Conservation (phyloP, 1,140 invertebrate genomes). For the Frieseomelitta varia region DNA sequence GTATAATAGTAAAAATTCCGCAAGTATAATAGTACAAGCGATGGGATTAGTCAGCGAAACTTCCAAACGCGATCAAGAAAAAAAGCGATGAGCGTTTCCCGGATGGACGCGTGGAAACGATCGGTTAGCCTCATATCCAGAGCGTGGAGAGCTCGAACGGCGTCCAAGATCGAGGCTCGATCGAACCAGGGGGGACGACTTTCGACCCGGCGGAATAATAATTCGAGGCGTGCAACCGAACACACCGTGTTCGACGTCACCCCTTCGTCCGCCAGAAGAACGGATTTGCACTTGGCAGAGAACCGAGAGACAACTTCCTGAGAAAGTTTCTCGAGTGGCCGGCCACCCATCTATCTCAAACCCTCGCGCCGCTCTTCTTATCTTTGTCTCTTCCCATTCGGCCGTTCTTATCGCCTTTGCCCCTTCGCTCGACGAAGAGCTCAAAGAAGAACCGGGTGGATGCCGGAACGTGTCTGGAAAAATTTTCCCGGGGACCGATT, state of each 20-base stretch:
- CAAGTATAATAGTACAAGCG: too few relatives aligned
- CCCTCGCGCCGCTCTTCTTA: conserved; percentile 8
- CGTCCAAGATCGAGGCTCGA: conserved; percentile 2
- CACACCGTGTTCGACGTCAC: neutral
- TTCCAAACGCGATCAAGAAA: neutral
- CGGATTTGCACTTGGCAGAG: conserved; percentile 63
- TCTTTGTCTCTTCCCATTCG: conserved; percentile 27
- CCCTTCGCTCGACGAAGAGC: conserved; percentile 32
- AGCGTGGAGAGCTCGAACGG: neutral
- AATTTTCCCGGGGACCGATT: conserved; percentile 35
- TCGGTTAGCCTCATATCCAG: conserved; percentile 24
- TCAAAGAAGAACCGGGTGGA: conserved; percentile 54
- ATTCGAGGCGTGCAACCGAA: conserved; percentile 48
- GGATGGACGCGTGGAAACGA: neutral
- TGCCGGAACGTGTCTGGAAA: conserved; percentile 64
- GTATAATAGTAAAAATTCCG: too few relatives aligned
- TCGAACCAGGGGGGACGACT: conserved; percentile 15
- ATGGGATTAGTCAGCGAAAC: too few relatives aligned
- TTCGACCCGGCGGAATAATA: conserved; percentile 57
- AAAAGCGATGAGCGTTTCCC: neutral
- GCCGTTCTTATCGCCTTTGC: conserved; percentile 15
- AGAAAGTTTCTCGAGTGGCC: conserved; percentile 58
- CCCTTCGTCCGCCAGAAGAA: conserved; percentile 41
- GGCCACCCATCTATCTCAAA: conserved; percentile 40
- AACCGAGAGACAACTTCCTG: conserved; percentile 61